A percentile compares a stretch with the other conserved stretches of the same genome.
These are phyloP conservation scores for Crioceris asparagi DNA, from an alignment of 2,888 invertebrate genomes.

Conservation along the genomic window DNA sequence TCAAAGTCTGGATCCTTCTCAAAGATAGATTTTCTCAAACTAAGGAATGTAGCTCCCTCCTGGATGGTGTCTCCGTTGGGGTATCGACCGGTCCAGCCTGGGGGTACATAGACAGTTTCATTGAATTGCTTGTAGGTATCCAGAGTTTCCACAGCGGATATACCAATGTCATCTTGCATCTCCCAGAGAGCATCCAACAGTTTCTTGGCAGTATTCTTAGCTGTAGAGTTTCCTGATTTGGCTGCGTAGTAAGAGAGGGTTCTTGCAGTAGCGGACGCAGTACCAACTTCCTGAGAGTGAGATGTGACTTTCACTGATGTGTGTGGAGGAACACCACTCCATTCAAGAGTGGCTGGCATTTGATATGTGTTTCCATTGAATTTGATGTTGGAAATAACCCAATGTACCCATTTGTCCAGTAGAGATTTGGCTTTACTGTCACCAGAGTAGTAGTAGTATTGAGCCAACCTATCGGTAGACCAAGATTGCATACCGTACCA, in stretches of 20 bases:
- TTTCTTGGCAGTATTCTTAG: constrained; percentile 18
- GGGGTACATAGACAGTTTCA: constrained; percentile 20
- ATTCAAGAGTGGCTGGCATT: no score
- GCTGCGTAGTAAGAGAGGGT: constrained; percentile 23
- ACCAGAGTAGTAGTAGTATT: constrained; percentile 23
- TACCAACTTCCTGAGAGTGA: constrained; percentile 20
- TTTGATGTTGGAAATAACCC: no score
- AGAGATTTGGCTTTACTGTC: constrained; percentile 16
- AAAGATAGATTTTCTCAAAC: no score
- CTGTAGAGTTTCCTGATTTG: constrained; percentile 17
- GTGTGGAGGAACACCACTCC: constrained; percentile 20
- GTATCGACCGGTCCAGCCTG: constrained; percentile 20
- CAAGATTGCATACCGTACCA: constrained; percentile 25
- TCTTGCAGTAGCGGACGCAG: constrained; percentile 21
- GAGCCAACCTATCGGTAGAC: constrained; percentile 22
- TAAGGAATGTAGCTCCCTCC: constrained; percentile 21
- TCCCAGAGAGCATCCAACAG: constrained; percentile 20
- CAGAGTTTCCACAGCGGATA: constrained; percentile 17
- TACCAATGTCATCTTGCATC: constrained; percentile 17
- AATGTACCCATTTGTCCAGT: no score
- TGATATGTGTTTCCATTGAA: no score
- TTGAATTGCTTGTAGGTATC: constrained; percentile 19
- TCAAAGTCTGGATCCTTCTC: constrained; percentile 19
- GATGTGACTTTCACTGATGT: constrained; percentile 17
- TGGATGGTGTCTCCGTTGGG: constrained; percentile 22